Conservation (phyloP, 37 sponge, comb jelly and placozoan genomes). For the Beroe ovata region DNA sequence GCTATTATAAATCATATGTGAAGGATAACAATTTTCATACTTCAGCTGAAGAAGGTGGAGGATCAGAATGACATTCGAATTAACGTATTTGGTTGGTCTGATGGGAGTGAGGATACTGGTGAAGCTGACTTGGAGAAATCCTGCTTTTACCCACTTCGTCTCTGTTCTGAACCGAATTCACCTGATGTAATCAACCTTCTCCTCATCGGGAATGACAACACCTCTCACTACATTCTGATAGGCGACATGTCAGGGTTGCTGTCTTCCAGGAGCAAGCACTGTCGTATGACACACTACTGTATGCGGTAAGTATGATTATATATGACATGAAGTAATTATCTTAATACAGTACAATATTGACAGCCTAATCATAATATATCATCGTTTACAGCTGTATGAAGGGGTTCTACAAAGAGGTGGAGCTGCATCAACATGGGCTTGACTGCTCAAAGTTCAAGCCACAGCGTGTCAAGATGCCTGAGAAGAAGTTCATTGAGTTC, state of each 20-base stretch:
- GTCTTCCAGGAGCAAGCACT: background rate
- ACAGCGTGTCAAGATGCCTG: background rate
- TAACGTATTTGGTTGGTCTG: background rate
- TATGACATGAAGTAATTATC: too few species aligned
- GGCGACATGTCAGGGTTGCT: background rate
- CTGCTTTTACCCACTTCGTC: background rate
- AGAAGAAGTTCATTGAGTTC: conserved; percentile 8
- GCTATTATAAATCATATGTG: too few species aligned
- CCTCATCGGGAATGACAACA: background rate
- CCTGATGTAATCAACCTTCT: background rate
- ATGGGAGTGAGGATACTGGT: background rate
- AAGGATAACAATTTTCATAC: background rate
- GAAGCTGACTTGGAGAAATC: background rate
- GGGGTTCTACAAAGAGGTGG: background rate
- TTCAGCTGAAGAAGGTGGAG: background rate
- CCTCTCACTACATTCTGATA: background rate
- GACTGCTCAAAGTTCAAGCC: background rate
- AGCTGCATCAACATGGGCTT: background rate
- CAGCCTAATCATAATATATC: background rate
- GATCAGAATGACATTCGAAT: background rate
- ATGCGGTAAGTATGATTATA: background rate
- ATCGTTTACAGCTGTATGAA: background rate
- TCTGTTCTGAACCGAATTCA: background rate
- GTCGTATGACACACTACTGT: background rate
- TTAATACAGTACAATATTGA: too few species aligned